Evolutionary conservation across 2,888 invertebrate genomes (phyloP).

Genomic region (Actias luna): DNA sequence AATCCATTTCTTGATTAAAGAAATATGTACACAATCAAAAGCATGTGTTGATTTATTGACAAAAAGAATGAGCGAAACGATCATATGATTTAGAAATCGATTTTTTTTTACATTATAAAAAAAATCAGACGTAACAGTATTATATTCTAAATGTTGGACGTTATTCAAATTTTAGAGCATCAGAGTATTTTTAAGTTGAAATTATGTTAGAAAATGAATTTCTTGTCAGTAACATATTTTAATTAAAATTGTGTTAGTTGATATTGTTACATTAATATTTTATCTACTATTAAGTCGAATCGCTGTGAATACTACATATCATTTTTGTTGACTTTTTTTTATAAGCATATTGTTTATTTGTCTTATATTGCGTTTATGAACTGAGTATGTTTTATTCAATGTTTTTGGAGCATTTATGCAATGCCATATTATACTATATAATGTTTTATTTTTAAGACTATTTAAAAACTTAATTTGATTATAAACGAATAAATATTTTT

Average conservation of each 20-base stretch:
- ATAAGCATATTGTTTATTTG: not conserved
- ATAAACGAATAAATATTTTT: not conserved
- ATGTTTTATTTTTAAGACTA: not conserved
- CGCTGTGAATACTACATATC: not conserved
- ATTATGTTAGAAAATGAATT: not conserved
- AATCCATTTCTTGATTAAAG: slow-evolving; percentile 41
- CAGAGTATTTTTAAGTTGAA: not conserved
- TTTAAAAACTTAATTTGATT: not conserved
- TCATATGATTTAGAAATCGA: not conserved
- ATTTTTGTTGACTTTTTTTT: not conserved
- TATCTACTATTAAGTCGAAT: not conserved
- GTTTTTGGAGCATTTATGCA: not conserved
- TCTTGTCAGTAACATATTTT: not conserved
- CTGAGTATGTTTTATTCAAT: not conserved
- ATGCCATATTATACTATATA: not conserved
- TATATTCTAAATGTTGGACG: not conserved
- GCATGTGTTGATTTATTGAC: not conserved
- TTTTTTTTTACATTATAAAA: not conserved
- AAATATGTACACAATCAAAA: not conserved
- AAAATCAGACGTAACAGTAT: not conserved
- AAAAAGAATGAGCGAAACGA: not conserved
- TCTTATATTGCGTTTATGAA: not conserved
- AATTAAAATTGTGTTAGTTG: not conserved
- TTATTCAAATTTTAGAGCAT: not conserved
- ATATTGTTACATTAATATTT: not conserved